Conservation (phyloP, 2,113 vertebrate genomes). For the Macrotis lagotis region DNA sequence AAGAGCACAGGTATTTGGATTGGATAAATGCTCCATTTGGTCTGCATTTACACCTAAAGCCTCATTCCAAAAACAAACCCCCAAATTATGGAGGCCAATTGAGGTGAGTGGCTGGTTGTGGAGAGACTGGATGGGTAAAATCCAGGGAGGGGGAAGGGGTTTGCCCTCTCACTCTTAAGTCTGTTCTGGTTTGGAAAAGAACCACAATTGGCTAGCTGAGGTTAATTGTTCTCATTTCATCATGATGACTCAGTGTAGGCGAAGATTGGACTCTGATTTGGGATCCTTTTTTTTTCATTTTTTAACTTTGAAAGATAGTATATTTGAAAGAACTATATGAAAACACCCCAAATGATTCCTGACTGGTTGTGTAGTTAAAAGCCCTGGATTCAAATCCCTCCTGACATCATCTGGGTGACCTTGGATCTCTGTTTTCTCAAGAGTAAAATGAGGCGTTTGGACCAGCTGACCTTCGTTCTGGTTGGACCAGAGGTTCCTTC, state of each 20-base stretch:
- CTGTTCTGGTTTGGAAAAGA: neutral
- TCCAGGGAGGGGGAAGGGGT: neutral
- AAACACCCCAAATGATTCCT: neutral
- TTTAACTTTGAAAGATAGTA: neutral
- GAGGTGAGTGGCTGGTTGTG: neutral
- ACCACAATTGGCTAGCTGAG: neutral
- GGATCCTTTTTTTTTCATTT: neutral
- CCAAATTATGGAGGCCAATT: slow-evolving; percentile 9
- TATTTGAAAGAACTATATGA: neutral
- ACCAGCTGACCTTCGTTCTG: neutral
- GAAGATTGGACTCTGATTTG: neutral
- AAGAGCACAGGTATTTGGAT: slow-evolving; percentile 23
- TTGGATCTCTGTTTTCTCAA: neutral
- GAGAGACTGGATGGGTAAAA: neutral
- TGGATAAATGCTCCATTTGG: slow-evolving; percentile 9
- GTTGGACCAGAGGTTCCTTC: neutral
- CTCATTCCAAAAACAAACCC: slow-evolving; percentile 2
- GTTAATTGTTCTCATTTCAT: neutral
- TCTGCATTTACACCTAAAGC: slow-evolving; percentile 13
- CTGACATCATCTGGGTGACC: neutral
- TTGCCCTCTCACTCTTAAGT: neutral
- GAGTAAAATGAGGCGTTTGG: neutral
- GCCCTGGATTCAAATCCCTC: neutral
- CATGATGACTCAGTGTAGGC: neutral
- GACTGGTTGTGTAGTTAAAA: neutral